phyloP scores from a whole-genome alignment of 1,140 invertebrate species.

The Hesperophylax magnus region DNA sequence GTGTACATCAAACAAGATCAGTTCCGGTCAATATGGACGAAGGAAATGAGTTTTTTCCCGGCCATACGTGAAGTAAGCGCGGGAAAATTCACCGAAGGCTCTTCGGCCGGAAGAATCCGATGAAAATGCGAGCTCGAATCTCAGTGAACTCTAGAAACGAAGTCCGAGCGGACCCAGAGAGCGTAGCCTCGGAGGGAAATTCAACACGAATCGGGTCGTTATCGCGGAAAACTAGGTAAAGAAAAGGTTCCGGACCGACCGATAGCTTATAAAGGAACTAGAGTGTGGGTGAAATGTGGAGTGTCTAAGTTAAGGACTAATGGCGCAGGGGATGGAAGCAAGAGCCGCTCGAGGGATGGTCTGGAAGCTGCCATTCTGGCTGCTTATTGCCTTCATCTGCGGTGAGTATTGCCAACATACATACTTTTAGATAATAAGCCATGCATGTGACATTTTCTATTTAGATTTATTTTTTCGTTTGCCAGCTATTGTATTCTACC shows the following conservation, averaged over 20 bases:
- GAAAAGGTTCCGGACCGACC: neutral
- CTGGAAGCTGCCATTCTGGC: neutral
- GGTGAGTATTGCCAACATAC: neutral
- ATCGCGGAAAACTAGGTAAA: slow-evolving; percentile 28
- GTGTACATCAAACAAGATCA: slow-evolving; percentile 48
- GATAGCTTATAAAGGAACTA: slow-evolving; percentile 1
- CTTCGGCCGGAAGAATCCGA: neutral
- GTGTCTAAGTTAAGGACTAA: slow-evolving; percentile 59
- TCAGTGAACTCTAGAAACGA: slow-evolving; percentile 4
- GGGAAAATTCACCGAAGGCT: slow-evolving; percentile 18
- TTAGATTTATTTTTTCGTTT: too few species aligned
- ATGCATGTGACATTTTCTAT: too few species aligned
- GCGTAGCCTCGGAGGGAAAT: slow-evolving; percentile 35
- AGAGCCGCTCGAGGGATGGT: neutral
- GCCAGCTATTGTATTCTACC: too few species aligned
- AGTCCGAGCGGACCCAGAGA: neutral
- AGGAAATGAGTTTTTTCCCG: slow-evolving; percentile 53
- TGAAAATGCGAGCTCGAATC: slow-evolving; percentile 49
- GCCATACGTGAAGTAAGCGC: slow-evolving; percentile 42
- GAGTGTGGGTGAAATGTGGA: slow-evolving; percentile 28
- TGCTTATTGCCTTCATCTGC: neutral
- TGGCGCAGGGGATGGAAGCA: slow-evolving; percentile 39
- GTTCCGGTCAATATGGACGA: slow-evolving; percentile 51
- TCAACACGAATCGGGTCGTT: slow-evolving; percentile 49
- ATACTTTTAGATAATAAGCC: too few species aligned